A percentile compares a stretch with the other conserved stretches of the same genome.
Conservation (phyloP, 2,888 invertebrate species). For the Volucella zonaria region DNA sequence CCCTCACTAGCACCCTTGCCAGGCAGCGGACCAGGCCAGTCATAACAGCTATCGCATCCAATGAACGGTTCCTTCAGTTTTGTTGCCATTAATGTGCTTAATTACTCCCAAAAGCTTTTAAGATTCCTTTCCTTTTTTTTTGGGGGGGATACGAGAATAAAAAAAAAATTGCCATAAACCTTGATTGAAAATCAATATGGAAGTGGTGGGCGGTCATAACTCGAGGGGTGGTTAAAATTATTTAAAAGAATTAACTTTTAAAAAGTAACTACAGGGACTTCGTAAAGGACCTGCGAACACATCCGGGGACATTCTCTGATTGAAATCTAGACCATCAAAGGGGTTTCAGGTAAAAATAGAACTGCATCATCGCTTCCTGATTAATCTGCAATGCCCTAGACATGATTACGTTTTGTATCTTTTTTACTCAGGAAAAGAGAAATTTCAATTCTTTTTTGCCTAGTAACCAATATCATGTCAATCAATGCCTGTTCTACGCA, state of each 20-base stretch:
- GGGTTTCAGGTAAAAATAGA: slow-evolving; percentile 14
- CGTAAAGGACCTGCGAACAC: neutral
- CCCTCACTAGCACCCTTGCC: slow-evolving; percentile 6
- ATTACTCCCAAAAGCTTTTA: slow-evolving; percentile 51
- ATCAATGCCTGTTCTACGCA: slow-evolving; percentile 55
- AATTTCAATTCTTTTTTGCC: slow-evolving; percentile 7
- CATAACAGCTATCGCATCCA: slow-evolving; percentile 53
- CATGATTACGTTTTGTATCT: neutral
- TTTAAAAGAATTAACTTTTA: slow-evolving; percentile 26
- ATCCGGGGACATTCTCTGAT: no score
- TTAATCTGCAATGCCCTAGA: slow-evolving; percentile 34
- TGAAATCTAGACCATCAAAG: neutral
- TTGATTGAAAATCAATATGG: slow-evolving; percentile 59
- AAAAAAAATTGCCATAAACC: slow-evolving; percentile 3
- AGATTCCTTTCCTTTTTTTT: slow-evolving; percentile 10
- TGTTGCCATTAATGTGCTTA: slow-evolving; percentile 57
- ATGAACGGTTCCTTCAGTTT: slow-evolving; percentile 43
- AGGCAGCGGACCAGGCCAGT: neutral
- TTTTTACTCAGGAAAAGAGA: neutral
- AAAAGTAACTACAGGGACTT: slow-evolving; percentile 24
- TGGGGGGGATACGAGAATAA: neutral
- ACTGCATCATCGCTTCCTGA: slow-evolving; percentile 33
- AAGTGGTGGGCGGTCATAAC: neutral
- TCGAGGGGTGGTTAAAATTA: neutral
- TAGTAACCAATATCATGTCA: slow-evolving; percentile 57